These are phyloP conservation scores for Probosciger aterrimus DNA, from an alignment of 2,113 vertebrate species.

Conservation along the genomic window DNA sequence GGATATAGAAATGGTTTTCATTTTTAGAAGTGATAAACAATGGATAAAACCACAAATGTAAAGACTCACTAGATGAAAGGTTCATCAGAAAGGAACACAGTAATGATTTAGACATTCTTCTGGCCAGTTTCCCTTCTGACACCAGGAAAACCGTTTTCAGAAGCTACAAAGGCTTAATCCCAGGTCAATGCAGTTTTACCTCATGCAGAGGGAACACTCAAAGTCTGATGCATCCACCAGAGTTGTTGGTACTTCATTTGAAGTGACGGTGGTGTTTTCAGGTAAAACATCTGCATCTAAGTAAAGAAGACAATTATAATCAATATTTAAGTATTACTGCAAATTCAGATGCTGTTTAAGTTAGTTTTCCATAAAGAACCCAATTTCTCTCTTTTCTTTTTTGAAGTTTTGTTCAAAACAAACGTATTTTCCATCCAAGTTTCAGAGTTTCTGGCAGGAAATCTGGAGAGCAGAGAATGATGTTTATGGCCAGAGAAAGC, in stretches of 20 bases:
- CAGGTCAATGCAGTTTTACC: slow-evolving; percentile 65
- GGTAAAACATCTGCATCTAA: slow-evolving; percentile 69
- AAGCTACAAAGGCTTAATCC: background rate
- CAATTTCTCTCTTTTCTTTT: background rate
- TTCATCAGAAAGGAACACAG: background rate
- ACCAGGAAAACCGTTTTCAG: background rate
- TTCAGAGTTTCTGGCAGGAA: background rate
- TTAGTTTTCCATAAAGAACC: background rate
- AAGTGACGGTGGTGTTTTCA: background rate
- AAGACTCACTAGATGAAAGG: background rate
- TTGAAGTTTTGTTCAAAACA: background rate
- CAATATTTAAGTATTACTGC: background rate
- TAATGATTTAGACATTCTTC: background rate
- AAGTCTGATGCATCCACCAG: slow-evolving; percentile 86
- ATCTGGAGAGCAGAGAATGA: background rate
- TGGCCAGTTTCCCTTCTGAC: background rate
- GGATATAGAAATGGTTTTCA: background rate
- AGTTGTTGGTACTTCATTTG: slow-evolving; percentile 67
- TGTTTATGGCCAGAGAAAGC: background rate
- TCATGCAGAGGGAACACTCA: slow-evolving; percentile 94
- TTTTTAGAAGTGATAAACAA: background rate
- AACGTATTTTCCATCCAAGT: background rate
- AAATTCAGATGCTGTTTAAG: background rate
- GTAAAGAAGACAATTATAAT: background rate
- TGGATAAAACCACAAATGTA: background rate